Conservation (phyloP, 1,140 invertebrate genomes). For the Arctopsyche grandis region DNA sequence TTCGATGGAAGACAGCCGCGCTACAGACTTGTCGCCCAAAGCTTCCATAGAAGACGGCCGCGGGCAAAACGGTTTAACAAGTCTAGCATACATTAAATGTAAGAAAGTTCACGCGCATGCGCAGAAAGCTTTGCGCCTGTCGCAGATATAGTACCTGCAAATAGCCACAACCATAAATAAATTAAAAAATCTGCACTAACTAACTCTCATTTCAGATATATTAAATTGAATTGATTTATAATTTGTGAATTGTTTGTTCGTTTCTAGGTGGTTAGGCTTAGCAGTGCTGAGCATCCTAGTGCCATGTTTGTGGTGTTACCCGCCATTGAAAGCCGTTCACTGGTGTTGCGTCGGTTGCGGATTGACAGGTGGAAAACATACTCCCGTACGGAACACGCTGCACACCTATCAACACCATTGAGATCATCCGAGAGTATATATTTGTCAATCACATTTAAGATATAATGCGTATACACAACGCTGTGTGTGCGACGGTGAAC, state of each 20-base stretch:
- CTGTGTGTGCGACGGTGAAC: background rate
- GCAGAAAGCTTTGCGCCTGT: too few species aligned
- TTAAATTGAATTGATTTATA: too few species aligned
- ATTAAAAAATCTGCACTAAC: background rate
- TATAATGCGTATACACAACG: background rate
- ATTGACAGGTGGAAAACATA: conserved; percentile 85
- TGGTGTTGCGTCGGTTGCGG: conserved; percentile 81
- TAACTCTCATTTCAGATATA: background rate
- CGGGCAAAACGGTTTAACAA: too few species aligned
- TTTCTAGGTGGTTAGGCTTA: conserved; percentile 81
- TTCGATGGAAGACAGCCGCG: too few species aligned
- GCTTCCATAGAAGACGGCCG: too few species aligned
- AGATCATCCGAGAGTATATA: background rate
- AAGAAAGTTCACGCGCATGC: too few species aligned
- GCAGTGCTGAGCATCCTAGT: conserved; percentile 87
- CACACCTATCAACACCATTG: conserved; percentile 48
- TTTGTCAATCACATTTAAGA: background rate
- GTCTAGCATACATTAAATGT: too few species aligned
- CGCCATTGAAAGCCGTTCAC: conserved; percentile 86
- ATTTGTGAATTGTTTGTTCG: too few species aligned
- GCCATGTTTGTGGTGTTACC: conserved; percentile 94
- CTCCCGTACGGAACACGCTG: conserved; percentile 62
- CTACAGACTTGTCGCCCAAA: too few species aligned
- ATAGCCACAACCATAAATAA: too few species aligned
- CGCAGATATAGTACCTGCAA: too few species aligned